A percentile compares a stretch with the other conserved stretches of the same genome.
These are phyloP conservation scores for Cataglyphis altisquamis DNA, from an alignment of 2,888 invertebrate species.

Conservation along the genomic window DNA sequence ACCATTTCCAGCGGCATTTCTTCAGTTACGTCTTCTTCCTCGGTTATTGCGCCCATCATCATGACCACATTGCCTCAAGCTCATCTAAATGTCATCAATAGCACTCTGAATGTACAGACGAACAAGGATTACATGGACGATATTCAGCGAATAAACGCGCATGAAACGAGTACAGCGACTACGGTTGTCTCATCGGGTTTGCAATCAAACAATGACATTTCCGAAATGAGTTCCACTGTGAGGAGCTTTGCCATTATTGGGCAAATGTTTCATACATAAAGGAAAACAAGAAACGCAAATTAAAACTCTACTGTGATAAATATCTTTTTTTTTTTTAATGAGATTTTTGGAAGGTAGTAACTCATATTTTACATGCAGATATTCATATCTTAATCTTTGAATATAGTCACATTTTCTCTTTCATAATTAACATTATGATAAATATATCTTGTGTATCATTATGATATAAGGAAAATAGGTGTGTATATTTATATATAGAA, in stretches of 20 bases:
- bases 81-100: conserved; percentile 65
- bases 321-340: conserved; percentile 52
- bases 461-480: conserved; percentile 47
- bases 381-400: conserved; percentile 26
- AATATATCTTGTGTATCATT: conserved; percentile 27
- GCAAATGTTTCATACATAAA: conserved; percentile 78
- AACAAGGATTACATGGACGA: conserved; percentile 72
- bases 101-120: conserved; percentile 58
- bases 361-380: conserved; percentile 2
- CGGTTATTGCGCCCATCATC: conserved; percentile 69
- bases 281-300: conserved; percentile 2
- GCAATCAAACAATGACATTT: conserved; percentile 66
- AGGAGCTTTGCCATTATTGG: conserved; percentile 77
- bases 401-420: neutral
- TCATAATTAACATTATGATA: neutral
- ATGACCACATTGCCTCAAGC: conserved; percentile 66
- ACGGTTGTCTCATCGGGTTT: conserved; percentile 63
- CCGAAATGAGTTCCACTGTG: conserved; percentile 71
- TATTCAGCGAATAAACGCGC: conserved; percentile 65
- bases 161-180: conserved; percentile 15
- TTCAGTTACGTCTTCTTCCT: conserved; percentile 27
- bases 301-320: conserved; percentile 75
- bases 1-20: conserved; percentile 15
- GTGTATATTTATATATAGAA: conserved; percentile 34
- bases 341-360: neutral